Conservation (phyloP, 2,113 vertebrate genomes). For the Scartelaos histophorus region DNA sequence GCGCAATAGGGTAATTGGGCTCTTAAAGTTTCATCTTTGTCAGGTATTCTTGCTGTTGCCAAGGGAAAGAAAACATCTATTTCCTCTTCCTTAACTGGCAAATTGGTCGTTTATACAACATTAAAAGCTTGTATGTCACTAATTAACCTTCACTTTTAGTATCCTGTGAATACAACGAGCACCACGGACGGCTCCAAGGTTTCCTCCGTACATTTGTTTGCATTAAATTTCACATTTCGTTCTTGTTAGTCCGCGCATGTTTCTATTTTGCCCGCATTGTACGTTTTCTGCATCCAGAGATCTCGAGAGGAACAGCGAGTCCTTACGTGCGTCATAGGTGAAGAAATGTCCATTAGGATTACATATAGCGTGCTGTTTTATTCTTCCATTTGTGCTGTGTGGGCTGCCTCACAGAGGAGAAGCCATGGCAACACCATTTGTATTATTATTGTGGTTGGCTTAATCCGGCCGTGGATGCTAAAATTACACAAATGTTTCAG, state of each 20-base stretch:
- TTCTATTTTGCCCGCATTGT: slow-evolving; percentile 28
- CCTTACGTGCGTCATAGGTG: slow-evolving; percentile 21
- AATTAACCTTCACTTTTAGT: slow-evolving; percentile 5
- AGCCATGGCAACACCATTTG: slow-evolving; percentile 48
- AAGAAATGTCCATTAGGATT: slow-evolving; percentile 16
- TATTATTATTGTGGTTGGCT: not conserved
- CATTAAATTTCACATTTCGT: slow-evolving; percentile 29
- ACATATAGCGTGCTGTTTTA: not conserved
- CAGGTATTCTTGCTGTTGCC: slow-evolving; percentile 30
- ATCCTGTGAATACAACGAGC: slow-evolving; percentile 23
- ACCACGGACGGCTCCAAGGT: not conserved
- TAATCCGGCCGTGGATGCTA: not conserved
- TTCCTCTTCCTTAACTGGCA: not conserved
- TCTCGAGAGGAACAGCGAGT: slow-evolving; percentile 31
- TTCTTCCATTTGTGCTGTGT: slow-evolving; percentile 13
- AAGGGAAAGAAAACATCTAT: slow-evolving; percentile 20
- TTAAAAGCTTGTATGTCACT: not conserved
- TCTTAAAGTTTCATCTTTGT: not conserved
- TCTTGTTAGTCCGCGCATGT: not conserved
- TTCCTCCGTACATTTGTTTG: slow-evolving; percentile 19
- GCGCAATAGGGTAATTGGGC: no score
- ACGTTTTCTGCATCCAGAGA: slow-evolving; percentile 20
- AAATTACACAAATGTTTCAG: no score
- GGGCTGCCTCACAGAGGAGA: not conserved
- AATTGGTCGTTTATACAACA: not conserved